These are phyloP conservation scores for Sarcophaga bullata DNA, from an alignment of 1,140 invertebrate species.

Conservation along the genomic window DNA sequence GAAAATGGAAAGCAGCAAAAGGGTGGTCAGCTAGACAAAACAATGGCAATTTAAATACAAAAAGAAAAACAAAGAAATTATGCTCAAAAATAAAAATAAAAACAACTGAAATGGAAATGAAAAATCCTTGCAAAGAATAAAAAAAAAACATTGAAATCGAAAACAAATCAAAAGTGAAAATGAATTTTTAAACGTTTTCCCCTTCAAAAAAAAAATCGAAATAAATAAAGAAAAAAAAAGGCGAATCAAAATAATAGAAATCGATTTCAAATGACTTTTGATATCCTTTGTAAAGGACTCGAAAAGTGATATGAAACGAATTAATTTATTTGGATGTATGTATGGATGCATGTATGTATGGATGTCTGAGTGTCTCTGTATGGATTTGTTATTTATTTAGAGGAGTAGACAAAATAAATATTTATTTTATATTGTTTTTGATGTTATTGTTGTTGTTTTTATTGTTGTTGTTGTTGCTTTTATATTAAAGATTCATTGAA, in stretches of 20 bases:
- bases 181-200: slow-evolving; percentile 39
- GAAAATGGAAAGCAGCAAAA: not conserved
- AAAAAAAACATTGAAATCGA: not conserved
- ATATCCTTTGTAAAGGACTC: not conserved
- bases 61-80: not conserved
- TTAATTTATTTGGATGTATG: slow-evolving; percentile 27
- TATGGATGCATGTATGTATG: too few relatives aligned
- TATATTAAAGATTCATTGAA: slow-evolving; percentile 20
- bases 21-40: not conserved
- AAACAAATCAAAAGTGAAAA: slow-evolving; percentile 39
- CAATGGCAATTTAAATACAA: not conserved
- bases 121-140: slow-evolving; percentile 9
- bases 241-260: not conserved
- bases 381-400: not conserved
- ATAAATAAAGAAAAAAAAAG: not conserved
- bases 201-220: not conserved
- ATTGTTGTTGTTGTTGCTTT: not conserved
- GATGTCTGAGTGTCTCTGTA: too few relatives aligned
- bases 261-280: not conserved
- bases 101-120: not conserved
- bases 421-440: slow-evolving; percentile 24
- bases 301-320: slow-evolving; percentile 19
- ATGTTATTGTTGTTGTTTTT: not conserved
- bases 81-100: not conserved
- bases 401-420: slow-evolving; percentile 33